These are phyloP conservation scores for Megaptera novaeangliae DNA, from an alignment of 2,113 vertebrate species.

Conservation along the genomic window DNA sequence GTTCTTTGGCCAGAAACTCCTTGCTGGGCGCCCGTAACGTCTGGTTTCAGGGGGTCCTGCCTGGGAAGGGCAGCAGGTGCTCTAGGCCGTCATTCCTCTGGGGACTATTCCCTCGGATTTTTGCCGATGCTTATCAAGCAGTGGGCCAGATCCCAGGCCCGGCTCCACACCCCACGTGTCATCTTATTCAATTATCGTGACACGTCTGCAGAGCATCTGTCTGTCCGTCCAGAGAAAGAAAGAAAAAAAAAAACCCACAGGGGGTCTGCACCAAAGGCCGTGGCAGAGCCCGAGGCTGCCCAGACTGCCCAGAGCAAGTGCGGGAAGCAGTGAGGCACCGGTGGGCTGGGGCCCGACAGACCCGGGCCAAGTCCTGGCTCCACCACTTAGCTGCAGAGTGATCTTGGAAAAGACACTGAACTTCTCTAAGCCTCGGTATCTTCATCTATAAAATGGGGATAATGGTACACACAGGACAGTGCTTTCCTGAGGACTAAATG, in stretches of 20 bases:
- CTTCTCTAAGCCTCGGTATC: not conserved
- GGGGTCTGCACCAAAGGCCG: not conserved
- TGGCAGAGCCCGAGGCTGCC: not conserved
- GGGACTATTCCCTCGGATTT: not conserved
- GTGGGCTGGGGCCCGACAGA: not conserved
- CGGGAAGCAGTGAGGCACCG: not conserved
- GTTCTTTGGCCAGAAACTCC: not conserved
- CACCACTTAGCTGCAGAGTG: not conserved
- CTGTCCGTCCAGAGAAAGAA: not conserved
- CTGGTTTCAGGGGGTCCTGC: not conserved
- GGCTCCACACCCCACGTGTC: not conserved
- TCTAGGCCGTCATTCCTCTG: not conserved
- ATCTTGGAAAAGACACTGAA: not conserved
- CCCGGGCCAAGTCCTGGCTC: not conserved
- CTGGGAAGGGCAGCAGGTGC: not conserved
- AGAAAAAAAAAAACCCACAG: not conserved
- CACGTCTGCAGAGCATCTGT: not conserved
- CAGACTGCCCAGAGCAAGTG: not conserved
- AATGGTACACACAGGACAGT: fast-evolving
- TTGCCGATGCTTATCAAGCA: fast-evolving
- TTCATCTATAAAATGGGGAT: not conserved
- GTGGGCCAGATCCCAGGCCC: not conserved
- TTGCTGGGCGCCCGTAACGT: not conserved
- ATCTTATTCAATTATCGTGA: not conserved
- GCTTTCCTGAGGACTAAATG: not conserved